A percentile compares a stretch with the other conserved stretches of the same genome.
Conservation (phyloP, 2,797 vertebrate genomes). For the Enteromius trimaculatus region DNA sequence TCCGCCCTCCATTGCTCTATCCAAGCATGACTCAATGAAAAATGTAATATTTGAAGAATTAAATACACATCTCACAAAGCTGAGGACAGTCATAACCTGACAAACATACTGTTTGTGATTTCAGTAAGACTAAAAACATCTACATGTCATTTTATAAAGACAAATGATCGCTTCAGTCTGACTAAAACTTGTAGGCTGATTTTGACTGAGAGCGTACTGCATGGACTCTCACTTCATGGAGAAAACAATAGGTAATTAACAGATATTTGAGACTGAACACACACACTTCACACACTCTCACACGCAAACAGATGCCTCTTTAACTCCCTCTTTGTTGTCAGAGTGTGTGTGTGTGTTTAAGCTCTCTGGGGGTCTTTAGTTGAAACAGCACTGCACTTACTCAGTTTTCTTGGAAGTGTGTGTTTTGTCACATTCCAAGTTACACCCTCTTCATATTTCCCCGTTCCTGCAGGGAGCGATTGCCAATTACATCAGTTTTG, state of each 20-base stretch:
- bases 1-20: not conserved
- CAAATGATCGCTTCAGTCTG: not conserved
- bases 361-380: not conserved
- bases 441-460: conserved; percentile 20
- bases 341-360: not conserved
- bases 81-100: not conserved
- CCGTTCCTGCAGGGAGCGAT: not conserved
- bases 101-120: not conserved
- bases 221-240: not conserved
- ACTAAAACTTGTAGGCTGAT: not conserved
- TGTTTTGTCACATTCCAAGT: conserved; percentile 34
- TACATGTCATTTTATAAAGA: too few species aligned
- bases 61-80: not conserved
- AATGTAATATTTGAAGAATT: not conserved
- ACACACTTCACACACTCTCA: not conserved
- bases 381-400: not conserved
- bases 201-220: not conserved
- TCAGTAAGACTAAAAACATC: not conserved
- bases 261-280: not conserved
- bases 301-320: not conserved
- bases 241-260: conserved; percentile 2
- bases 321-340: not conserved
- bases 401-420: conserved; percentile 5
- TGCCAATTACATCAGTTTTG: not conserved
- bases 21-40: too few species aligned